Evolutionary conservation across 2,888 invertebrate species (phyloP).

Genomic region (Drosophila picticornis): DNA sequence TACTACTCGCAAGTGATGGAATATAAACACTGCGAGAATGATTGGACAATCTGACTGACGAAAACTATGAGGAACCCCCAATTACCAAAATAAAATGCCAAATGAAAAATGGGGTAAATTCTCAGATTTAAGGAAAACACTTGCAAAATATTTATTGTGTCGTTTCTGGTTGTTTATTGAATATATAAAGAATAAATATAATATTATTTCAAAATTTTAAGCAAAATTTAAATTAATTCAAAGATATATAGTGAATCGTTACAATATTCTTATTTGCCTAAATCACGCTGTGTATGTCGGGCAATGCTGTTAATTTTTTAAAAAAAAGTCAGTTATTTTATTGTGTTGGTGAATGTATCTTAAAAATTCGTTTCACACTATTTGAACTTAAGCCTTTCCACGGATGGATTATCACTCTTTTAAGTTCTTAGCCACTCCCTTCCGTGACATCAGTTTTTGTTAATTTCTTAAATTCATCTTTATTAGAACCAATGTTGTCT

Average conservation of each 20-base stretch:
- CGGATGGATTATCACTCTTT: rapidly evolving
- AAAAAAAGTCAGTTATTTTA: background rate
- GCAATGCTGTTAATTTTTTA: background rate
- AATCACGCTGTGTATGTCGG: background rate
- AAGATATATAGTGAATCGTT: background rate
- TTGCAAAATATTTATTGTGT: background rate
- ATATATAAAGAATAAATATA: background rate
- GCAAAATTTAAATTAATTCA: background rate
- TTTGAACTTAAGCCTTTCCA: background rate
- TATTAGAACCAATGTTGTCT: background rate
- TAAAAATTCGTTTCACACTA: background rate
- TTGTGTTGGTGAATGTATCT: rapidly evolving
- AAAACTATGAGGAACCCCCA: background rate
- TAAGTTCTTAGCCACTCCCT: background rate
- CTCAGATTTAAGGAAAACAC: background rate
- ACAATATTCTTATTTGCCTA: background rate
- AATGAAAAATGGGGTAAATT: background rate
- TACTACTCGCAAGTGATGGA: background rate
- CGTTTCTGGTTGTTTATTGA: background rate
- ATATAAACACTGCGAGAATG: background rate
- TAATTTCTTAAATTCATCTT: background rate
- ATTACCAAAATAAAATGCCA: background rate
- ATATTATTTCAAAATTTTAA: too few relatives aligned
- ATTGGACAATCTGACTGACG: background rate
- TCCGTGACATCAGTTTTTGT: background rate